Evolutionary conservation across 2,113 vertebrate genomes (phyloP), one percentile per base, ranked within the genome.

Genomic region (Lamprologus speciosus): DNA sequence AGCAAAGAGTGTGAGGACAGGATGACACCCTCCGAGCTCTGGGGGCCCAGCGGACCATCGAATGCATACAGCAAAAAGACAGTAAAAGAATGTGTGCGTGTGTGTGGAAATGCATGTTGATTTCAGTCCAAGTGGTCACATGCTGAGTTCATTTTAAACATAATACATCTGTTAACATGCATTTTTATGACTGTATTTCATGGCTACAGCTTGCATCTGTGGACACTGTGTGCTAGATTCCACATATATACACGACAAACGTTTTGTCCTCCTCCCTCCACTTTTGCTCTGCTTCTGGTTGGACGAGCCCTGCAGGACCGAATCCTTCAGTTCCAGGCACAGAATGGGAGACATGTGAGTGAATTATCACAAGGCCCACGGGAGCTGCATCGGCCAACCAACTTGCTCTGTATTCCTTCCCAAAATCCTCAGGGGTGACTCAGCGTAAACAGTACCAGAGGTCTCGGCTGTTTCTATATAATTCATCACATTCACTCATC

Each of bases 331-430:
- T 85, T 87, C 88, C 87, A 85, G 82, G 50, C 87, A 57, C 54
- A 85, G 70, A 92, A 63, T 54, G 26, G 57, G 86, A 89, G 85
- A 86, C 96, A 96, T 95, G 94, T 96, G 95, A 96, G 91, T 88
- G 84, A 87, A 80, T 21, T 87, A 95, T 95, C 94, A 94, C 88
- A 94, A 87, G 94, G 87, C 84, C 81, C 11, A 28, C 81, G 37
- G 57, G 73, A 80, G 79, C 80, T 31, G 2, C 89, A 70, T 88
- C 83, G 89, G 80, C 88, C 82, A 88, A 73, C 63, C 82, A 37
- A 50, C 83, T 91, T 33, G 6, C 81, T 90, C 86, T 75, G 47
- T 68, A 81, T 86, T 53, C 17, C 45, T 83, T 73, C 57, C 79
- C 88, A 83, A 87, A 90, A 87, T 87, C 80, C 89, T 91, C 14